Conservation (phyloP, 2,113 vertebrate species). For the Macrotus californicus region DNA sequence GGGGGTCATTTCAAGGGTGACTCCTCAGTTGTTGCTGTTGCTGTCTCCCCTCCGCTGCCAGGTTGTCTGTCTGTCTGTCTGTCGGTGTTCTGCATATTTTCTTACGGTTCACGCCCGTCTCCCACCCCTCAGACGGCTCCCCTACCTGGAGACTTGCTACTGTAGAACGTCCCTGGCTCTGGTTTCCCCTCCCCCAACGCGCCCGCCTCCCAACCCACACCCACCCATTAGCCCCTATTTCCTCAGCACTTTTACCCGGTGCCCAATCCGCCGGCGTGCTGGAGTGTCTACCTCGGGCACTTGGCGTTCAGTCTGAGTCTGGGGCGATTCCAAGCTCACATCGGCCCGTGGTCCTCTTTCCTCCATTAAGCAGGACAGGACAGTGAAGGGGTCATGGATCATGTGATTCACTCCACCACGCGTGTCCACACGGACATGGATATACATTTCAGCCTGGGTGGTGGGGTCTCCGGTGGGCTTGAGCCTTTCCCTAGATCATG, state of each 20-base stretch:
- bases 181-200: neutral
- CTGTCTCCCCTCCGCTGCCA: neutral
- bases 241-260: slow-evolving; percentile 9
- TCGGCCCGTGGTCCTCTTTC: neutral
- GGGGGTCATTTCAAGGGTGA: neutral
- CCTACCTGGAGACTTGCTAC: neutral
- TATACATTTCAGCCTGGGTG: neutral
- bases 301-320: neutral
- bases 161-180: neutral
- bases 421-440: too few species aligned
- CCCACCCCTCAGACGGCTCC: neutral
- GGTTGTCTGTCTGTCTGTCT: neutral
- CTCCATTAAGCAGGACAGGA: neutral
- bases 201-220: neutral
- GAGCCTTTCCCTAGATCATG: neutral
- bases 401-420: neutral
- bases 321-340: neutral
- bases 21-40: neutral
- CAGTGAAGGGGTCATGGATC: neutral
- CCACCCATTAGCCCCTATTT: neutral
- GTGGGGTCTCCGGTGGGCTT: neutral
- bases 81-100: neutral
- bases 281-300: neutral
- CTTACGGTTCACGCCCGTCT: neutral
- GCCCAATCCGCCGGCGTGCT: neutral